phyloP scores from a whole-genome alignment of 2,113 vertebrate species.

The Aptenodytes forsteri region DNA sequence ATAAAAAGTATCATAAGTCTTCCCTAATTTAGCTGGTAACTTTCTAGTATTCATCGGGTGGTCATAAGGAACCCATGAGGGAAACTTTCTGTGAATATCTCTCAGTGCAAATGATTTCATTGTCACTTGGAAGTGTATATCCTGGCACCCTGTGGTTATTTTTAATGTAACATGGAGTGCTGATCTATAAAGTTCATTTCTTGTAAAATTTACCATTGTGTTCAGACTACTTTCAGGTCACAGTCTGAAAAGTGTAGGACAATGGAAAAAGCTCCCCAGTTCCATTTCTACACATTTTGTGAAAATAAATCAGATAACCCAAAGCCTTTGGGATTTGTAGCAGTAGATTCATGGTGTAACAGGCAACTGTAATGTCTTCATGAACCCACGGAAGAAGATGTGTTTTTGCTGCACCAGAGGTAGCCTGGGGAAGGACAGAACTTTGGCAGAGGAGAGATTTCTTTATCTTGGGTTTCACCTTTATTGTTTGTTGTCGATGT shows the following conservation, averaged over 20 bases:
- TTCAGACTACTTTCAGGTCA: not conserved
- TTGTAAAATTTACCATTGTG: not conserved
- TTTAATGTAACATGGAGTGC: not conserved
- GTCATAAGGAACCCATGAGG: not conserved
- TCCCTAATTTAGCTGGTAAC: not conserved
- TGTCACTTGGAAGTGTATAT: not conserved
- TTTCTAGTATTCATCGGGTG: not conserved
- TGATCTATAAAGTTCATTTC: not conserved
- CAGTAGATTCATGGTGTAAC: not conserved
- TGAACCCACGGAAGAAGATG: not conserved
- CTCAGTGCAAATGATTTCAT: not conserved
- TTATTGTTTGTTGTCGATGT: not conserved
- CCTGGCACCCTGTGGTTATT: not conserved
- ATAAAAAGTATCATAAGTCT: not conserved
- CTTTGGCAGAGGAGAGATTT: not conserved
- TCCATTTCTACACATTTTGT: not conserved
- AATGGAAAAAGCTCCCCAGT: not conserved
- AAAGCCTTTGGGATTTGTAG: not conserved
- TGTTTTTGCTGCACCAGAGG: not conserved
- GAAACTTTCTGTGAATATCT: not conserved
- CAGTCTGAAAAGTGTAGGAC: not conserved
- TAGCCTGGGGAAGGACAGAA: not conserved
- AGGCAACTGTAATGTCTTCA: not conserved
- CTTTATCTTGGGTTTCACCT: not conserved
- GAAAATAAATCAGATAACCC: not conserved